Evolutionary conservation across 2,888 invertebrate genomes (phyloP).

Genomic region (Listrodromus nycthemerus): DNA sequence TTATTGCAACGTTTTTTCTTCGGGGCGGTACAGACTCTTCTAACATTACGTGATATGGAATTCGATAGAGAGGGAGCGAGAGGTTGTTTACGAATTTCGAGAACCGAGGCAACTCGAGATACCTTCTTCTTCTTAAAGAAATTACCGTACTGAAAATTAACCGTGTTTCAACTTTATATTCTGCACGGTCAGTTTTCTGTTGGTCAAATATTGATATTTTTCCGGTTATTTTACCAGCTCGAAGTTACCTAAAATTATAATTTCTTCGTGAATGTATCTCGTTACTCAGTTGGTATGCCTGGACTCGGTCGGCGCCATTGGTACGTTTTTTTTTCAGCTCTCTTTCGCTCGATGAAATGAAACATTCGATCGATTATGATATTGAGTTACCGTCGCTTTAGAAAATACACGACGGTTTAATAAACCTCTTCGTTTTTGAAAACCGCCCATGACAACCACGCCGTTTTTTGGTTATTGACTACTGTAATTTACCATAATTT

Average conservation of each 20-base stretch:
- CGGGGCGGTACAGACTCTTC: not conserved
- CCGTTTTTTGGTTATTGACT: conserved; percentile 18
- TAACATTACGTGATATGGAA: not conserved
- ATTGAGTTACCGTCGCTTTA: conserved; percentile 1
- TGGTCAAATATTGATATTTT: no score
- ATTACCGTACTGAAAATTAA: no score
- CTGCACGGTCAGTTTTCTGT: no score
- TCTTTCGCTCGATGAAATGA: conserved; percentile 4
- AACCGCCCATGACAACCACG: not conserved
- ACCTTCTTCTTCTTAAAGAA: not conserved
- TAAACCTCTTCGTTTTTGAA: not conserved
- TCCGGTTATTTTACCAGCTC: no score
- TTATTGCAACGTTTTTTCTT: not conserved
- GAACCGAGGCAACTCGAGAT: not conserved
- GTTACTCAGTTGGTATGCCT: conserved; percentile 37
- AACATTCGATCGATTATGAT: not conserved
- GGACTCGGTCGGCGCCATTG: conserved; percentile 51
- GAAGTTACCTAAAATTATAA: no score
- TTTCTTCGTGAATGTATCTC: conserved; percentile 19
- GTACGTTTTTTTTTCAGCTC: not conserved
- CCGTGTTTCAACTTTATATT: no score
- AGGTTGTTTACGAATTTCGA: not conserved
- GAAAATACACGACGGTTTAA: conserved; percentile 1
- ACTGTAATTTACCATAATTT: no score
- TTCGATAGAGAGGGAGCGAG: no score